phyloP scores from a whole-genome alignment of 2,113 vertebrate species.

The Dolichotis patagonum region DNA sequence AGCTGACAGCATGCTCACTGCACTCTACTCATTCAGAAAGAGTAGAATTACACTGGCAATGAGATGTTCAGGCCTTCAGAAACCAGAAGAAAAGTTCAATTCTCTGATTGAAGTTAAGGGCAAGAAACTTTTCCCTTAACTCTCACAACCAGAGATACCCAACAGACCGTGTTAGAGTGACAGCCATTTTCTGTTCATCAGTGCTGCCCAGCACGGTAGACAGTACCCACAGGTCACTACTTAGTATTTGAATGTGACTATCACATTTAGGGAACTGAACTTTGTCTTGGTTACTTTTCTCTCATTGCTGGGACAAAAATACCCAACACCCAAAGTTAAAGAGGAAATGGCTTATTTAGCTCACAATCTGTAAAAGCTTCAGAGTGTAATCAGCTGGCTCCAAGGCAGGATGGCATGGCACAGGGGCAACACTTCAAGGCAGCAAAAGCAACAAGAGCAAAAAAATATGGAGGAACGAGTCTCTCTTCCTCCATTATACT shows the following conservation, averaged over 20 bases:
- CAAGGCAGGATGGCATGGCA: neutral
- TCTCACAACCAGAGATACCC: neutral
- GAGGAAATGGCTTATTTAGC: too few relatives aligned
- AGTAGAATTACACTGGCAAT: neutral
- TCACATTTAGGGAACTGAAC: neutral
- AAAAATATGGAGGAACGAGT: neutral
- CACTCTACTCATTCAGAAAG: neutral
- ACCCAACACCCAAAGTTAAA: neutral
- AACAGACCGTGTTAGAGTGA: neutral
- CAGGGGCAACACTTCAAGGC: neutral
- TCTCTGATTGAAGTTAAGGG: neutral
- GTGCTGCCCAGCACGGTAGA: neutral
- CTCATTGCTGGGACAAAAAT: neutral
- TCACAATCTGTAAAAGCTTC: neutral
- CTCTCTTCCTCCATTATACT: neutral
- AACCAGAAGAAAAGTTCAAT: neutral
- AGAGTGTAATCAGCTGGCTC: neutral
- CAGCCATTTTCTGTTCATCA: neutral
- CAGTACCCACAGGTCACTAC: neutral
- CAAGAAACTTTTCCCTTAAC: neutral
- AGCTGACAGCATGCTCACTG: neutral
- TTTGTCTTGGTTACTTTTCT: neutral
- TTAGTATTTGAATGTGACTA: neutral
- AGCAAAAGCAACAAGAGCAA: neutral
- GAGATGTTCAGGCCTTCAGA: neutral